Percentiles rank a stretch among this genome's conserved stretches.
Conservation (phyloP, 2,113 vertebrate species). For the Lipophrys pholis region DNA sequence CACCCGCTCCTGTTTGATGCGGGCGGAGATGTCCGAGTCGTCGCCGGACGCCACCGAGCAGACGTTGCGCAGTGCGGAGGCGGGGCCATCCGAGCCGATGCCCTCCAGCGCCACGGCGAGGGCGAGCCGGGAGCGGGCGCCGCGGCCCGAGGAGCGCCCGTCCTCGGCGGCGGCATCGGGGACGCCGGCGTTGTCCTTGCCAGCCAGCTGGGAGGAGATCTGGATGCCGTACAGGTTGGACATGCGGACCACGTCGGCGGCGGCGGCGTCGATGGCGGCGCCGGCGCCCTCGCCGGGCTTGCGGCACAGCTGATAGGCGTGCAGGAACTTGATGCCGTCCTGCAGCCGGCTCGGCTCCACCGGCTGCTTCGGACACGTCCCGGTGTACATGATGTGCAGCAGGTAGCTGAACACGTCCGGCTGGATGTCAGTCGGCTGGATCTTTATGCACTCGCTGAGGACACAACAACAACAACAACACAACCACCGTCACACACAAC, state of each 20-base stretch:
- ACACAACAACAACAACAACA: not conserved
- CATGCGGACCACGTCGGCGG: conserved; percentile 87
- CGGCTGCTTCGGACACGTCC: conserved; percentile 91
- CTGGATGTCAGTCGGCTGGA: conserved; percentile 97
- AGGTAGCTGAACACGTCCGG: conserved; percentile 98
- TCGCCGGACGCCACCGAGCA: conserved; percentile 82
- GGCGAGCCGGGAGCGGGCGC: conserved; percentile 85
- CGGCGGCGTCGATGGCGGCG: conserved; percentile 52
- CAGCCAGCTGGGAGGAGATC: conserved; percentile 92
- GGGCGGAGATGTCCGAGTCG: conserved; percentile 80
- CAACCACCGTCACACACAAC: too few relatives aligned
- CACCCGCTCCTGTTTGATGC: conserved; percentile 90
- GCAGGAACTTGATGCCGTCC: conserved; percentile 96
- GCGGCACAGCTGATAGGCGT: conserved; percentile 92
- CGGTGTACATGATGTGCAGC: conserved; percentile 98
- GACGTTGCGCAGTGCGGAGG: conserved; percentile 69
- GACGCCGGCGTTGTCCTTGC: conserved; percentile 78
- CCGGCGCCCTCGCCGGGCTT: conserved; percentile 84
- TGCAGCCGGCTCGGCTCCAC: conserved; percentile 93
- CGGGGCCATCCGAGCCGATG: conserved; percentile 78
- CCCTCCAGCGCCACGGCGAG: conserved; percentile 89
- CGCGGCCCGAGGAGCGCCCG: conserved; percentile 68
- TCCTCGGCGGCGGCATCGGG: conserved; percentile 80
- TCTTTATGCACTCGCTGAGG: conserved; percentile 99
- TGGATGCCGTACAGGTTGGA: conserved; percentile 98